phyloP scores from a whole-genome alignment of 2,113 vertebrate species.

The Urocolius indicus region DNA sequence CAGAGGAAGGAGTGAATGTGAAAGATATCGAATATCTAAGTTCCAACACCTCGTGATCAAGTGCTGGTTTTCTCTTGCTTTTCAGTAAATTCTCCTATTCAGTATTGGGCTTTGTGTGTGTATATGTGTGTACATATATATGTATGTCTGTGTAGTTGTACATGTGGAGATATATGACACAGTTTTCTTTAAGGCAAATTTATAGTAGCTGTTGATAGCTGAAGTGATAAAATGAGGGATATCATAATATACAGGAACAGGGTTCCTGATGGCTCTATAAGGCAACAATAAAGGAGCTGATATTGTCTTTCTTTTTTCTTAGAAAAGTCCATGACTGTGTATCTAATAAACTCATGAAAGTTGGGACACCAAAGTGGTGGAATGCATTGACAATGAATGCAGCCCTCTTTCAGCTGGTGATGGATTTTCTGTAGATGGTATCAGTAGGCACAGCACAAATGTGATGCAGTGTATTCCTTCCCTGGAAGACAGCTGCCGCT shows the following conservation, averaged over 20 bases:
- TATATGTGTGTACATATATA: background rate
- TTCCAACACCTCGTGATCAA: background rate
- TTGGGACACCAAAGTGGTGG: background rate
- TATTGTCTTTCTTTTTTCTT: background rate
- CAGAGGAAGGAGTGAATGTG: background rate
- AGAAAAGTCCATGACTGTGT: constrained; percentile 1
- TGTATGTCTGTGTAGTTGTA: too few relatives aligned
- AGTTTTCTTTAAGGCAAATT: background rate
- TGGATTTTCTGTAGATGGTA: constrained; percentile 62
- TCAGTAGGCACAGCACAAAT: constrained; percentile 50
- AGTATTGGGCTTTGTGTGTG: background rate
- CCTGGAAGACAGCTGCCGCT: constrained; percentile 22
- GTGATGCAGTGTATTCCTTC: constrained; percentile 36
- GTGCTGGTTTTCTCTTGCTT: background rate
- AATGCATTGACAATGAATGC: constrained; percentile 10
- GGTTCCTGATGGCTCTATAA: background rate
- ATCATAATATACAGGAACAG: background rate
- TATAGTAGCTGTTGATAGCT: background rate
- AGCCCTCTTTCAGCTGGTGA: constrained; percentile 36
- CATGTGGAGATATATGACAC: background rate
- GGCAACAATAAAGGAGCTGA: background rate
- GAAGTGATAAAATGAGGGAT: background rate
- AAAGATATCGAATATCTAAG: background rate
- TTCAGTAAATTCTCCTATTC: background rate
- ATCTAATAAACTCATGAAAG: constrained; percentile 25